Percentiles rank a stretch among this genome's conserved stretches.
Evolutionary conservation across 2,888 invertebrate species (phyloP).

Genomic region (Aradus depressus): DNA sequence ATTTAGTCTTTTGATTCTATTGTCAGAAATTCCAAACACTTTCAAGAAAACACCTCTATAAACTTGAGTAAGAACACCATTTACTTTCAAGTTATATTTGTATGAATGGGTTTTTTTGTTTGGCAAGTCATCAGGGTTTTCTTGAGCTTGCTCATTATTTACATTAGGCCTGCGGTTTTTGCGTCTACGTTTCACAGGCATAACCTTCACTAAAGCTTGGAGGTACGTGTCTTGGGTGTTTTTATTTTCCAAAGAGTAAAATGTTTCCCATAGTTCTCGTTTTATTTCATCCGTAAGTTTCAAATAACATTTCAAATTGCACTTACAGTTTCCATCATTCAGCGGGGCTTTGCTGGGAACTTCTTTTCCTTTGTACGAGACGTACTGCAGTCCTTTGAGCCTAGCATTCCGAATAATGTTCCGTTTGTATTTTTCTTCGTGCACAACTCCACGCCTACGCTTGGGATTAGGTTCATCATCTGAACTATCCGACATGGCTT

Average conservation of each 20-base stretch:
- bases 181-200: too few species aligned
- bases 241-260: too few species aligned
- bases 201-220: too few species aligned
- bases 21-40: conserved; percentile 19
- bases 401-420: too few species aligned
- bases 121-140: too few species aligned
- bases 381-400: conserved; percentile 9
- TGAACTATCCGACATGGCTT: conserved; percentile 13
- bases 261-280: too few species aligned
- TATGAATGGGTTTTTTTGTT: too few species aligned
- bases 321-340: conserved; percentile 6
- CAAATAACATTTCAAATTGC: conserved; percentile 2
- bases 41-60: conserved; percentile 17
- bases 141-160: too few species aligned
- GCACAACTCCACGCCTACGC: conserved; percentile 15
- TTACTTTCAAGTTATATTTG: conserved; percentile 17
- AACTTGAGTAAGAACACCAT: conserved; percentile 12
- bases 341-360: not conserved
- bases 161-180: too few species aligned
- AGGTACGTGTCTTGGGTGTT: too few species aligned
- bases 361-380: conserved; percentile 15
- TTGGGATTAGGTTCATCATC: conserved; percentile 19
- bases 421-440: conserved; percentile 20
- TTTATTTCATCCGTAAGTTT: conserved; percentile 11
- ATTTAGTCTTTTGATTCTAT: conserved; percentile 19